Base-by-base conservation (phyloP, 2,888 invertebrate genomes). In the Rhyacophila evoluta region DNA sequence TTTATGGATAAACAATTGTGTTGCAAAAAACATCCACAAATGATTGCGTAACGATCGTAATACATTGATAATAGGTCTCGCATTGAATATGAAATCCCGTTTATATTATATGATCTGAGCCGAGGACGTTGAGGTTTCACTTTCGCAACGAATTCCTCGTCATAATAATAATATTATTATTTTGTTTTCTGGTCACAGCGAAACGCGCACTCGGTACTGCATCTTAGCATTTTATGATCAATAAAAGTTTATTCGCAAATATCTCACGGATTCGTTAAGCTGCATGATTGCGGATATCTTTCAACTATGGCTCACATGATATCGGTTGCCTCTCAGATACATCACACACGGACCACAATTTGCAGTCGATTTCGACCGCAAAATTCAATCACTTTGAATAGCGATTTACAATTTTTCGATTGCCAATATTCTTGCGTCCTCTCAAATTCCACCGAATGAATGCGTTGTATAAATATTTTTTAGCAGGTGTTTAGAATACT, bases 191-290 rank as follows among this genome's bases (percentile, higher is more conserved):
- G 55, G 55, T 55, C 55, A 55, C 10, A 55, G 19, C 25, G 10
- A 19, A 19, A 5, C 55, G 55, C 19, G 55, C 19, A 69, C 69
- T 33, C 29, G 6, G 29, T 41, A 69, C 69, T 69, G 69, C 12
- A 69, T 15, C 28, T 69, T 15, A 28, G 10, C 29, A 11, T 69
- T 69, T 69, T 69, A 69, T 33, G 69, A 28, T 2, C 69, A 33
- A 69, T 69, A 69, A 69, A 69, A 69, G 29, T 29, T 69, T 69
- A 69, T 33, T 69, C 69, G 28, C 28, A 28, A 1, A 33, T 69
- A 69, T 69, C 69, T 69, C 69, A 28, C n/a, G 0, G 69, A 10
- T 69, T 55, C 10, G 55, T 55, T 55, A 55, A 55, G 55, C 19
- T 55, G 10, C 12, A 2, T 10, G 29, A 6, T 33, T 2, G 15